phyloP scores from a whole-genome alignment of 2,113 vertebrate species.

The Leptobrachium leishanense region DNA sequence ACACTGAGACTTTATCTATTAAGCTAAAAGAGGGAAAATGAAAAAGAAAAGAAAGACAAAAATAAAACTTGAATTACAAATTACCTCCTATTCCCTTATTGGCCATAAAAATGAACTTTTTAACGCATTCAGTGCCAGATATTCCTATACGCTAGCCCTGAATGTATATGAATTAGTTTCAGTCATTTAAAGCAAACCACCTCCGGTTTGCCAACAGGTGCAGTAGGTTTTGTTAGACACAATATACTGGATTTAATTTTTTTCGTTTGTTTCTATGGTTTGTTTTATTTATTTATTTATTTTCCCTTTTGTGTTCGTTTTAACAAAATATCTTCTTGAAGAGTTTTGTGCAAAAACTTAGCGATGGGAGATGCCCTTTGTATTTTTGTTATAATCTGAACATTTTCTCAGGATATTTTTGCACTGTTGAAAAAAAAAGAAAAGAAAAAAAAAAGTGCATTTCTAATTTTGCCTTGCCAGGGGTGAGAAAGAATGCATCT shows the following conservation, averaged over 20 bases:
- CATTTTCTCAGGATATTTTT: slow-evolving; percentile 79
- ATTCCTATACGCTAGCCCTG: slow-evolving; percentile 15
- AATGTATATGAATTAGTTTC: slow-evolving; percentile 54
- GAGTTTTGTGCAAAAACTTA: slow-evolving; percentile 74
- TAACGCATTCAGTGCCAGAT: slow-evolving; percentile 53
- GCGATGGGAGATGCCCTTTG: slow-evolving; percentile 68
- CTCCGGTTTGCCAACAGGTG: slow-evolving; percentile 63
- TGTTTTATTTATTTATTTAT: slow-evolving; percentile 50
- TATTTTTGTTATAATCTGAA: slow-evolving; percentile 71
- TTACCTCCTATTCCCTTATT: slow-evolving; percentile 76
- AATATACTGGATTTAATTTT: slow-evolving; percentile 36
- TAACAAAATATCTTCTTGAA: slow-evolving; percentile 64
- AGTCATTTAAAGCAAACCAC: slow-evolving; percentile 68
- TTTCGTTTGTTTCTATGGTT: slow-evolving; percentile 50
- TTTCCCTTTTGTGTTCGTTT: slow-evolving; percentile 57
- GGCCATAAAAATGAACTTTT: slow-evolving; percentile 69
- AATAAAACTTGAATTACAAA: slow-evolving; percentile 76
- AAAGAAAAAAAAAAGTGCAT: slow-evolving; percentile 57
- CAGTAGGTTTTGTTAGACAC: slow-evolving; percentile 65
- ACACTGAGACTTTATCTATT: slow-evolving; percentile 70
- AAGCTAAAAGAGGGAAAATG: slow-evolving; percentile 61
- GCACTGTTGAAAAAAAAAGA: slow-evolving; percentile 56
- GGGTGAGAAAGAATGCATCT: slow-evolving; percentile 69
- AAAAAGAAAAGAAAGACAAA: slow-evolving; percentile 40
- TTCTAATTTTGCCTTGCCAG: slow-evolving; percentile 73